Evolutionary conservation across 2,797 vertebrate species (phyloP).

Genomic region (Sebastes kiyomatsui): DNA sequence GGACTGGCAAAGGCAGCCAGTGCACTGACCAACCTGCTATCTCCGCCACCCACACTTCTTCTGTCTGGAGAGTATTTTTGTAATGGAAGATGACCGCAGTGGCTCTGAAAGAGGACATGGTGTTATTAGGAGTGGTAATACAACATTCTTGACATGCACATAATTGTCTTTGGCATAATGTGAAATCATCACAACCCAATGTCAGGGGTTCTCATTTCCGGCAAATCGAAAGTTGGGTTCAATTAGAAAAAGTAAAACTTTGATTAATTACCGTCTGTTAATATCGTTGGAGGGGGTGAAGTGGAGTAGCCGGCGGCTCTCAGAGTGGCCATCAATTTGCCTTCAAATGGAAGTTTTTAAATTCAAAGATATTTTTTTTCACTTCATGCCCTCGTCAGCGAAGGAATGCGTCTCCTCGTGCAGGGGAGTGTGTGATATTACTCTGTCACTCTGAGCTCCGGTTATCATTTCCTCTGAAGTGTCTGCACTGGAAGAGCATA

Average conservation of each 20-base stretch:
- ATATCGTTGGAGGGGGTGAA: slow-evolving; percentile 46
- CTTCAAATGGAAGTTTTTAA: slow-evolving; percentile 63
- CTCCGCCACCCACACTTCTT: slow-evolving; percentile 68
- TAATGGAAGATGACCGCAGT: slow-evolving; percentile 60
- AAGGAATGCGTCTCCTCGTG: slow-evolving; percentile 37
- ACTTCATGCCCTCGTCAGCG: slow-evolving; percentile 34
- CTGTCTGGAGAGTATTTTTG: slow-evolving; percentile 60
- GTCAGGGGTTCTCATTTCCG: slow-evolving; percentile 67
- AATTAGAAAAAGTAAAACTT: slow-evolving; percentile 73
- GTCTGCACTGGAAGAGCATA: slow-evolving; percentile 66
- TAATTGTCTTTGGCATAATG: slow-evolving; percentile 76
- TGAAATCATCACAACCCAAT: slow-evolving; percentile 72
- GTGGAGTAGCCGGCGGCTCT: slow-evolving; percentile 29
- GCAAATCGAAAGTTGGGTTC: slow-evolving; percentile 69
- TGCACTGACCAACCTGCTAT: slow-evolving; percentile 62
- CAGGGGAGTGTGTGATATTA: slow-evolving; percentile 64
- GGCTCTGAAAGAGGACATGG: slow-evolving; percentile 59
- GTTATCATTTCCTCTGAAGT: slow-evolving; percentile 78
- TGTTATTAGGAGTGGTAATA: slow-evolving; percentile 65
- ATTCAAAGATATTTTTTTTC: slow-evolving; percentile 46
- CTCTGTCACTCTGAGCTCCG: slow-evolving; percentile 65
- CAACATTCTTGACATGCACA: slow-evolving; percentile 75
- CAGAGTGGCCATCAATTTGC: slow-evolving; percentile 54
- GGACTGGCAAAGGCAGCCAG: slow-evolving; percentile 33
- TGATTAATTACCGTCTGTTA: slow-evolving; percentile 74